Evolutionary conservation across 2,113 vertebrate species (phyloP), one percentile per base, ranked within the genome.

Genomic region (Engystomops pustulosus): DNA sequence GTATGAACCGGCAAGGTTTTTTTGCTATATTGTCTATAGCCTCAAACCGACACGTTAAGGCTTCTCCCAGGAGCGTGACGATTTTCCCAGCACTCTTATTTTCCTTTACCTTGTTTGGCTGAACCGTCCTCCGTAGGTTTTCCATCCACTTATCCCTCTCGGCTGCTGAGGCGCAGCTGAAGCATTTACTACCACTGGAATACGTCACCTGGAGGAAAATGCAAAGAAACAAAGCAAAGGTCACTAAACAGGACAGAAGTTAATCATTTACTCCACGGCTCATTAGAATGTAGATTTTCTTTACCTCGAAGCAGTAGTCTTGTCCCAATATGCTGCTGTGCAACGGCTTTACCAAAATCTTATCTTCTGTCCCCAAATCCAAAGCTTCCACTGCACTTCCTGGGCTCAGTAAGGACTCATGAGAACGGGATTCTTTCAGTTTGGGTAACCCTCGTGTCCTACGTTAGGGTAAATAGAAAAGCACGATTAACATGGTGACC

Each of bases 121-220:
- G 97, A 67, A 97, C 93, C 0, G 96, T 96, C 76, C 97, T 94
- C 67, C 95, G 93, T 86, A 99, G 94, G 91, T 99, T 99, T 90
- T 99, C 97, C 96, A 99, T 98, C 98, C 98, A 99, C 90, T 95
- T 97, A 92, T 99, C 98, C 91, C 97, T 94, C 89, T 99, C 97
- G n/a, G 96, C 95, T 14, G 95, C 95, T 0, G 98, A 99, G 1
- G 94, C 92, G 87, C 97, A 98, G 89, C 96, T 97, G 91, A 99
- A 99, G 83, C 96, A 99, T 91, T 99, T 99, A 90, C 93, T 99
- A 88, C 97, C 96, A 3, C 96, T 96, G 5, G 97, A 93, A 85
- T 95, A 98, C 1, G 95, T 96, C 87, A 99, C 97, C 98, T 82
- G 41, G 77, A 70, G 72, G 25, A 65, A 67, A 49, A 81, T 38